These are phyloP conservation scores for Zingel zingel DNA, from an alignment of 2,113 vertebrate species.

Conservation along the genomic window DNA sequence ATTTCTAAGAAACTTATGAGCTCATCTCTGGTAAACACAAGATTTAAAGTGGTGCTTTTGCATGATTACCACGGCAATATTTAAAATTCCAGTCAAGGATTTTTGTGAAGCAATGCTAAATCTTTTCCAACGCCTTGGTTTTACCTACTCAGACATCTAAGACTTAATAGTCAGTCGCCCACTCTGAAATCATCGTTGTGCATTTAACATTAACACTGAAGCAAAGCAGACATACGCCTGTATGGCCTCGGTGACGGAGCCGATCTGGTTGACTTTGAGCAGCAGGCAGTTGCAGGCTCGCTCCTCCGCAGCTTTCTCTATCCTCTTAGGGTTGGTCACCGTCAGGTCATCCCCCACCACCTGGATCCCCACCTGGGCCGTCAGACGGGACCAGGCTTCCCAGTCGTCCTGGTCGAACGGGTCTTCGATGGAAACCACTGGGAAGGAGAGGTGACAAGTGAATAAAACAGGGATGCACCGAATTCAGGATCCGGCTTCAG, in stretches of 20 bases:
- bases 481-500: too few species aligned
- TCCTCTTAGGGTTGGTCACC: conserved; percentile 94
- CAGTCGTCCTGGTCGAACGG: conserved; percentile 98
- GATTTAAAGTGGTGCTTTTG: too few species aligned
- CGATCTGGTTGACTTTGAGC: conserved; percentile 97
- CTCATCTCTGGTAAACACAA: too few species aligned
- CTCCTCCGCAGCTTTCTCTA: conserved; percentile 94
- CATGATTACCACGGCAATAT: too few species aligned
- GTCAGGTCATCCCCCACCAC: conserved; percentile 96
- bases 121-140: too few species aligned
- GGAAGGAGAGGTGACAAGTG: not conserved
- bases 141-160: too few species aligned
- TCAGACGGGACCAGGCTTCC: conserved; percentile 95
- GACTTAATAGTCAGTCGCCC: too few species aligned
- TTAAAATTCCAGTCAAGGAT: too few species aligned
- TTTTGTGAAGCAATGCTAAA: too few species aligned
- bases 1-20: too few species aligned
- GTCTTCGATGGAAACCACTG: conserved; percentile 98
- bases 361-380: conserved; percentile 93
- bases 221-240: conserved; percentile 88
- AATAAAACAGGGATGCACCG: too few species aligned
- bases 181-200: not conserved
- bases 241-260: conserved; percentile 94
- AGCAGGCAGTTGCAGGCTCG: conserved; percentile 96
- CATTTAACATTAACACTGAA: not conserved